Evolutionary conservation across 2,888 invertebrate species (phyloP).

Genomic region (Euclidia mi): DNA sequence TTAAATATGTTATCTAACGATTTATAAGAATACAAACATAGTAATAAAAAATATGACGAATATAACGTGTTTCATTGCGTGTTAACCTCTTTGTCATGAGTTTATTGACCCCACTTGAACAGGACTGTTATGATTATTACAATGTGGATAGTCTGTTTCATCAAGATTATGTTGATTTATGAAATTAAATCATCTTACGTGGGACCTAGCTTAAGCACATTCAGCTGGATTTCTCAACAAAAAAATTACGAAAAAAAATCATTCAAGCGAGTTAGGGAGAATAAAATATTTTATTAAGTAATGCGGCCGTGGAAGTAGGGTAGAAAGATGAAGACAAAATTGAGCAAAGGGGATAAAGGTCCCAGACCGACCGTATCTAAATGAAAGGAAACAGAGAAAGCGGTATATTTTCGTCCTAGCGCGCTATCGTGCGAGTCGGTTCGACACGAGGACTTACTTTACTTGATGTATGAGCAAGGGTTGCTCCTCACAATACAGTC

Average conservation of each 20-base stretch:
- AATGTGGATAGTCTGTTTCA: conserved; percentile 5
- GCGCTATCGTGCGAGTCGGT: conserved; percentile 67
- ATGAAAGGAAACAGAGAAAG: conserved; percentile 71
- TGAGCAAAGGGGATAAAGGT: conserved; percentile 68
- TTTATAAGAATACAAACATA: conserved; percentile 80
- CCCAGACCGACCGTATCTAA: conserved; percentile 70
- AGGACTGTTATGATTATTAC: conserved; percentile 1
- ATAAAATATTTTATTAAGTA: conserved; percentile 76
- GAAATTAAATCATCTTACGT: too few species aligned
- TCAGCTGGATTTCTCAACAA: conserved; percentile 55
- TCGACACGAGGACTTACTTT: conserved; percentile 64
- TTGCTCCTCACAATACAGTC: conserved; percentile 38
- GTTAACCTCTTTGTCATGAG: background rate
- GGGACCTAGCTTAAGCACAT: conserved; percentile 55
- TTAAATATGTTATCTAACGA: conserved; percentile 82
- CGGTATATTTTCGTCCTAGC: conserved; percentile 69
- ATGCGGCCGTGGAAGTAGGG: conserved; percentile 65
- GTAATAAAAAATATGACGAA: conserved; percentile 71
- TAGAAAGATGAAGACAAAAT: conserved; percentile 71
- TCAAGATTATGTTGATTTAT: conserved; percentile 42
- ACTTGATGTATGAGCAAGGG: conserved; percentile 70
- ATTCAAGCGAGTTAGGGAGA: conserved; percentile 59
- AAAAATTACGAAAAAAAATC: conserved; percentile 54
- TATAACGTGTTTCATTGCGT: conserved; percentile 52
- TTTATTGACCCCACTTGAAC: background rate